Percentiles rank a stretch among this genome's conserved stretches.
These are phyloP conservation scores for Ptilonorhynchus violaceus DNA, from an alignment of 2,113 vertebrate genomes.

Conservation along the genomic window DNA sequence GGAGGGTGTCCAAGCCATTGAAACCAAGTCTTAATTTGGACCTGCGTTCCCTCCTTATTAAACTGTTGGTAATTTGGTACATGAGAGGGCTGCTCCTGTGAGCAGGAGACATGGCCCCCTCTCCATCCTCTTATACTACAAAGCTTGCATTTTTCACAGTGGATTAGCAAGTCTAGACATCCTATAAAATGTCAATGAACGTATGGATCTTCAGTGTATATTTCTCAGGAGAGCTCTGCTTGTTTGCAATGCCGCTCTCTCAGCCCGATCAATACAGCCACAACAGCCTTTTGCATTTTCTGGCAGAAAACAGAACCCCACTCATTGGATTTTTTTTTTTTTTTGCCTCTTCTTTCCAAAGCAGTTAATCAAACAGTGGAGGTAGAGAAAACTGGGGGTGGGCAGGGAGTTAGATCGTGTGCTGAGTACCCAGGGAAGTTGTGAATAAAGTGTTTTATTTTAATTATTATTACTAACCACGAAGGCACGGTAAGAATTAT, in stretches of 20 bases:
- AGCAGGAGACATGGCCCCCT: not conserved
- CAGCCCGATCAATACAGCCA: constrained; percentile 66
- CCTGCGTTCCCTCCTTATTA: not conserved
- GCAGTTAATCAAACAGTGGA: constrained; percentile 32
- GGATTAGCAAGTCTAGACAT: constrained; percentile 71
- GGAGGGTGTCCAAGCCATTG: not conserved
- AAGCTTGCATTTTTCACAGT: constrained; percentile 68
- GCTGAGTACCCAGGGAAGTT: constrained; percentile 53
- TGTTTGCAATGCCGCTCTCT: constrained; percentile 34
- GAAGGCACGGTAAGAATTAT: constrained; percentile 71
- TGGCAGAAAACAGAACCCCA: constrained; percentile 33
- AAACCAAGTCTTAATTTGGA: constrained; percentile 1
- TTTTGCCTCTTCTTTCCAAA: not conserved
- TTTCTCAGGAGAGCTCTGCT: constrained; percentile 61
- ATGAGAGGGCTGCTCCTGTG: not conserved
- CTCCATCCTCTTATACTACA: constrained; percentile 8
- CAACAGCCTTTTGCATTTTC: constrained; percentile 42
- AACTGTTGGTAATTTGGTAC: not conserved
- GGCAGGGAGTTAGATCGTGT: constrained; percentile 12
- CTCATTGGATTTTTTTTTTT: not conserved
- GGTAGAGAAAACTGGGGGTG: not conserved
- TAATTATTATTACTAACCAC: constrained; percentile 74
- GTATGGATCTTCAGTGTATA: constrained; percentile 58
- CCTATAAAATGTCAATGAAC: constrained; percentile 67
- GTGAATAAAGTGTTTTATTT: constrained; percentile 68